Evolutionary conservation across 2,888 invertebrate species (phyloP), one percentile per base, ranked within the genome.

Genomic region (Pasiphila rectangulata): DNA sequence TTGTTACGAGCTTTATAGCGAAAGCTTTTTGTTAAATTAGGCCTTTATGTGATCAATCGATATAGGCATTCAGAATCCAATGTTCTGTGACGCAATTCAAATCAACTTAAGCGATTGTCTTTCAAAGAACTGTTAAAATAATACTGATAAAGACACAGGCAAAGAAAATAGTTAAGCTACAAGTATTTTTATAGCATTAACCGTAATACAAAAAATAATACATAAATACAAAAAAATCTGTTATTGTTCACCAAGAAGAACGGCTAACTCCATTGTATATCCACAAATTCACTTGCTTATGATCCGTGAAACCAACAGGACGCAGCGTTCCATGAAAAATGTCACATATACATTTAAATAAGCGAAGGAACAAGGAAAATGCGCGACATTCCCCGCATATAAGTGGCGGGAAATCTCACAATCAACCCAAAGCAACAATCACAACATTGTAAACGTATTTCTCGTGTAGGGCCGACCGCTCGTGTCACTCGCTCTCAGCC

Each of bases 401-500:
- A 75, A 83, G 80, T 79, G 80, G 78, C 76, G 70, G 75, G 74
- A 75, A 79, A 78, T 78, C 75, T 72, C 74, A 64, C 72, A 68
- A 73, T 72, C 66, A 64, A 43, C 39, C 38, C 51, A 38, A 45
- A 51, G 69, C 61, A 71, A 69, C 72, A 72, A 72, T 72, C 69
- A 64, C 67, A 67, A 67, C 69, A 69, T 68, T 68, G 71, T 67
- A 67, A 74, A 67, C 71, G 72, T 77, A 73, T 77, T 74, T 76
- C 69, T 72, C 64, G 64, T 69, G 62, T 63, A 64, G 63, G 64
- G 67, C 56, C 65, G 60, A 59, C 59, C 66, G 66, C 63, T 61
- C 64, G 56, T 65, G 81, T 81, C 82, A 75, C 67, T 66, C 65
- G 60, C 56, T 56, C 64, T 59, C 67, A 59, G 60, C 56, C 73